Evolutionary conservation across 2,797 vertebrate genomes (phyloP).

Genomic region (Manis pentadactyla): DNA sequence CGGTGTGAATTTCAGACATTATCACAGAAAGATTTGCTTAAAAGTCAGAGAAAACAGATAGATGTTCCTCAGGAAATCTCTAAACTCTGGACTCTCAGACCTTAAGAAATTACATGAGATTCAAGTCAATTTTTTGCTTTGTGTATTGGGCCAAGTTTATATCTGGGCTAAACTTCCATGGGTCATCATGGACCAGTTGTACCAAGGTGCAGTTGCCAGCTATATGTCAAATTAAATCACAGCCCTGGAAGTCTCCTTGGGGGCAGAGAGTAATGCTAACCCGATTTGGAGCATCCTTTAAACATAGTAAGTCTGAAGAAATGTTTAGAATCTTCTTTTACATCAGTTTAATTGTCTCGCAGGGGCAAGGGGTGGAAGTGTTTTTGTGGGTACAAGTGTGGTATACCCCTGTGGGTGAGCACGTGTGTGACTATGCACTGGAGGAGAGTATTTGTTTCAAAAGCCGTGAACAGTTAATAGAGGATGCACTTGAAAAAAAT

Average conservation of each 20-base stretch:
- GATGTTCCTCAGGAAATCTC: neutral
- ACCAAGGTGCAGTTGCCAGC: neutral
- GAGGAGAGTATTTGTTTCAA: neutral
- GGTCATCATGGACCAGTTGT: neutral
- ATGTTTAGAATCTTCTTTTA: neutral
- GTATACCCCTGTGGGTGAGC: neutral
- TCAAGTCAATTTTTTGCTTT: neutral
- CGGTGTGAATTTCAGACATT: neutral
- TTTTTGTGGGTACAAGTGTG: accelerated
- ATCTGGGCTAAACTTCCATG: neutral
- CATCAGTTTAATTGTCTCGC: neutral
- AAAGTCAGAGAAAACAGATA: neutral
- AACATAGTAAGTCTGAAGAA: neutral
- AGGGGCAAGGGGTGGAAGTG: accelerated
- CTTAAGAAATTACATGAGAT: neutral
- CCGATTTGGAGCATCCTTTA: neutral
- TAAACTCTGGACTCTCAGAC: neutral
- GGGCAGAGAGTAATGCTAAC: neutral
- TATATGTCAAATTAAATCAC: neutral
- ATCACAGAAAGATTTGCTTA: neutral
- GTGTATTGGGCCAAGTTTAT: neutral
- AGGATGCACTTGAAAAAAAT: neutral
- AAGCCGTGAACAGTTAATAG: neutral
- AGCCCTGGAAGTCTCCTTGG: neutral
- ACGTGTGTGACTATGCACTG: neutral